Percentiles rank a stretch among this genome's conserved stretches.
Conservation (phyloP, 2,113 vertebrate species). For the Daubentonia madagascariensis region DNA sequence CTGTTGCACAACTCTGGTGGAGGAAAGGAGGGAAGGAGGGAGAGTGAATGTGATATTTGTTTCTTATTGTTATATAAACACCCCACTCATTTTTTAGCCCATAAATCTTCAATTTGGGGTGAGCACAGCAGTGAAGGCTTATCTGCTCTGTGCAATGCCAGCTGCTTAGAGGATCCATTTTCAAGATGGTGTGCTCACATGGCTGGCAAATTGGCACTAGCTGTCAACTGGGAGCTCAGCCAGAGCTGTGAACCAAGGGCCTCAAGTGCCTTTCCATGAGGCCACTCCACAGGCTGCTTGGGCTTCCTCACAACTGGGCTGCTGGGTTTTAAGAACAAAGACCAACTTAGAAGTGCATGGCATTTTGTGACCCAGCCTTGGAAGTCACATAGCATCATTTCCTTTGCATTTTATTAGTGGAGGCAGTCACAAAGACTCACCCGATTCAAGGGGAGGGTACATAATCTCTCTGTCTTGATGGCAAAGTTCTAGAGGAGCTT, state of each 20-base stretch:
- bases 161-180: not conserved
- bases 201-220: not conserved
- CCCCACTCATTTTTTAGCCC: not conserved
- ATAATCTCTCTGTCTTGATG: not conserved
- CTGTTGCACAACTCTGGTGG: not conserved
- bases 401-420: not conserved
- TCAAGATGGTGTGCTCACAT: accelerated
- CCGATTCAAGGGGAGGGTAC: not conserved
- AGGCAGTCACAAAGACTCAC: not conserved
- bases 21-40: not conserved
- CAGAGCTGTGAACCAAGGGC: not conserved
- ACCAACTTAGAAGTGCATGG: not conserved
- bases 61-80: not conserved
- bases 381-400: not conserved
- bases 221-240: not conserved
- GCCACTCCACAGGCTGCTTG: not conserved
- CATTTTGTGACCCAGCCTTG: not conserved
- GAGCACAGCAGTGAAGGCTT: not conserved
- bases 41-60: not conserved
- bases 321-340: not conserved
- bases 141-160: not conserved
- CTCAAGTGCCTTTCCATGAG: not conserved
- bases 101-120: not conserved
- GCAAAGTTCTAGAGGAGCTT: not conserved
- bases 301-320: not conserved